Evolutionary conservation across 2,113 vertebrate species (phyloP).

Genomic region (Sceloporus undulatus): DNA sequence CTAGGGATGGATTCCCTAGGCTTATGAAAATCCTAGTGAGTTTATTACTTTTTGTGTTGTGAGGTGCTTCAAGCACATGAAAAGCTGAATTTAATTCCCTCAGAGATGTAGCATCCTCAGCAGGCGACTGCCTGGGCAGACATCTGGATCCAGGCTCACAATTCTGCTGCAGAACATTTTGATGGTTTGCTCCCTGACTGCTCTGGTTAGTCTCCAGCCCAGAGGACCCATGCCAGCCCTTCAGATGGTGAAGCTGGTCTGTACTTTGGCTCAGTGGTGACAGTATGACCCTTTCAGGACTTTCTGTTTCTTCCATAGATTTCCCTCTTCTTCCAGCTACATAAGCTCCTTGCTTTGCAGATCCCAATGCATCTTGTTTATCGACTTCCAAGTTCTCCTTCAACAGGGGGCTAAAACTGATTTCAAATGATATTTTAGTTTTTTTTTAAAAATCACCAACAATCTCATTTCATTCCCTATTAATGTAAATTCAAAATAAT

Average conservation of each 20-base stretch:
- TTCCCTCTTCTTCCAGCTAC: constrained; percentile 69
- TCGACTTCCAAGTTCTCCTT: background rate
- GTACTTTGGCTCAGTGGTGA: constrained; percentile 78
- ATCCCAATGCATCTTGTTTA: background rate
- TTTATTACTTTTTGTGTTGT: background rate
- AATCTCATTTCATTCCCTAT: background rate
- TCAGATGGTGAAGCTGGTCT: constrained; percentile 76
- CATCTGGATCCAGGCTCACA: background rate
- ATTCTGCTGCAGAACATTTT: background rate
- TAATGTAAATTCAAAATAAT: background rate
- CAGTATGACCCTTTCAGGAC: constrained; percentile 54
- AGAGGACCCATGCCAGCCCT: background rate
- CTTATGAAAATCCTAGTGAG: background rate
- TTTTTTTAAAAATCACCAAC: background rate
- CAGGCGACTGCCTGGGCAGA: constrained; percentile 23
- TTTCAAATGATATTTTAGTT: background rate
- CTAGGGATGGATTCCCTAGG: background rate
- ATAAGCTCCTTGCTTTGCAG: background rate
- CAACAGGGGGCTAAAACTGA: background rate
- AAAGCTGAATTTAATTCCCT: background rate
- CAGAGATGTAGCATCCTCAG: background rate
- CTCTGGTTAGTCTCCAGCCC: constrained; percentile 16
- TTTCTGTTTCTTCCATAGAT: constrained; percentile 81
- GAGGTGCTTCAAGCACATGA: constrained; percentile 12
- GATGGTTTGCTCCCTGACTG: constrained; percentile 3